These are phyloP conservation scores for Notocelia uddmanniana DNA, from an alignment of 2,888 invertebrate genomes.

Conservation along the genomic window DNA sequence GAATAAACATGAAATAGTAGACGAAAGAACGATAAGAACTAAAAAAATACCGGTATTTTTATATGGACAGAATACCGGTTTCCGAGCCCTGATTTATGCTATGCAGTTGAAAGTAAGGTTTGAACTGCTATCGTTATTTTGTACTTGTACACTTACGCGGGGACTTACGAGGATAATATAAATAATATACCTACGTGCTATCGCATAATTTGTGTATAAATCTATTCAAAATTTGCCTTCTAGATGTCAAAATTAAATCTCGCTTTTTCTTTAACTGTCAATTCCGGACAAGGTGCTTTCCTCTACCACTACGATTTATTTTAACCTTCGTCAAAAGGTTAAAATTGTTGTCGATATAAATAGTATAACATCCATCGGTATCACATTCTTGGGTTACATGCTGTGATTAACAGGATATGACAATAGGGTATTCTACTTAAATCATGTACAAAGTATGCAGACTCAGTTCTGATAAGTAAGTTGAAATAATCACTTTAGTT, in stretches of 20 bases:
- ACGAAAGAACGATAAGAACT: no score
- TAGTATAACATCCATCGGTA: conserved; percentile 10
- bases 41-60: no score
- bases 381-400: conserved; percentile 13
- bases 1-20: no score
- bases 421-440: conserved; percentile 44
- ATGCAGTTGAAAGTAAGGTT: no score
- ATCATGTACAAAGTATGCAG: conserved; percentile 44
- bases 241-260: no score
- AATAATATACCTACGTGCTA: background rate
- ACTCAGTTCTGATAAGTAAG: conserved; percentile 28
- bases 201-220: background rate
- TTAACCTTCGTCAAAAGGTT: background rate
- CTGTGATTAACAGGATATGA: conserved; percentile 34
- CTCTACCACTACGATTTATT: background rate
- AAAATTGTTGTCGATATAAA: background rate
- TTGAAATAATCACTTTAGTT: conserved; percentile 34
- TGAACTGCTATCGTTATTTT: no score
- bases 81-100: no score
- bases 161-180: no score
- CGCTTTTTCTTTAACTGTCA: background rate
- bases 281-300: no score
- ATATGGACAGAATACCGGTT: no score
- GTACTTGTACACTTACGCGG: no score
- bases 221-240: no score